These are phyloP conservation scores for Euthynnus affinis DNA, from an alignment of 2,797 vertebrate genomes.

Conservation along the genomic window DNA sequence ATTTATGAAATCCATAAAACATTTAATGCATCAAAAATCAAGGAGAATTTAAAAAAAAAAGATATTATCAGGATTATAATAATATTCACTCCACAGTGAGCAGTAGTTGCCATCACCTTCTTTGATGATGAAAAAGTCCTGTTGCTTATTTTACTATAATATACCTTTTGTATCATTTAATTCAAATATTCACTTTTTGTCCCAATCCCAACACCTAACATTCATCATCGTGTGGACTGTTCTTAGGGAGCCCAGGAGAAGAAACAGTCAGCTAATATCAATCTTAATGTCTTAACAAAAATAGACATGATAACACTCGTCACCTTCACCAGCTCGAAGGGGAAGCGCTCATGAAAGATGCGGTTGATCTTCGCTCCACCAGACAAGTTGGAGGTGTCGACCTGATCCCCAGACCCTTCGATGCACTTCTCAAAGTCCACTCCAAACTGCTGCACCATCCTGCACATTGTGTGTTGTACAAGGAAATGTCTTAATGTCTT, in stretches of 20 bases:
- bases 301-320: background rate
- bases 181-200: no score
- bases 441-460: constrained; percentile 98
- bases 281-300: background rate
- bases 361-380: constrained; percentile 95
- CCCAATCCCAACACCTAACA: no score
- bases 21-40: no score
- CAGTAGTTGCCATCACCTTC: no score
- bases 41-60: no score
- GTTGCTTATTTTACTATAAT: no score
- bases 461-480: constrained; percentile 54
- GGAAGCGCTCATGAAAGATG: constrained; percentile 96
- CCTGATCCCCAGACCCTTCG: constrained; percentile 96
- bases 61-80: no score
- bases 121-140: no score
- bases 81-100: no score
- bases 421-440: constrained; percentile 98
- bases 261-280: background rate
- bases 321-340: constrained; percentile 96
- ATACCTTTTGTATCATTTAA: no score
- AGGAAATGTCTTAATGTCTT: background rate
- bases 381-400: constrained; percentile 94
- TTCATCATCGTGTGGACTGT: background rate
- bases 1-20: no score
- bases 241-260: background rate